A percentile compares a stretch with the other conserved stretches of the same genome.
phyloP scores from a whole-genome alignment of 2,113 vertebrate genomes.

The Charadrius vociferus region DNA sequence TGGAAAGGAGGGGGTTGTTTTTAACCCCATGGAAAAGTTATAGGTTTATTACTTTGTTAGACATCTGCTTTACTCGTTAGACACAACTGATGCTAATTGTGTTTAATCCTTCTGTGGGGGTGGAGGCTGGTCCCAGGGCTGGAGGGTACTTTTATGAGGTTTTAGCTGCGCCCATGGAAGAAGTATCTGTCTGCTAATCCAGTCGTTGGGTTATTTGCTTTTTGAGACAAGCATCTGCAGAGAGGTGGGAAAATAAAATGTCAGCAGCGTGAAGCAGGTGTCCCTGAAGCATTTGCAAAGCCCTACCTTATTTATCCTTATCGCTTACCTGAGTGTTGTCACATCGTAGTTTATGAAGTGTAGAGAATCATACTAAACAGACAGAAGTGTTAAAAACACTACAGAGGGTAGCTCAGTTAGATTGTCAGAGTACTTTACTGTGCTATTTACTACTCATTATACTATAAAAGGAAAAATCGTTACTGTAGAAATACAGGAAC shows the following conservation, averaged over 20 bases:
- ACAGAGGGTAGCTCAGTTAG: background rate
- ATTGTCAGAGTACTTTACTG: background rate
- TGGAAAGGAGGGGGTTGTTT: background rate
- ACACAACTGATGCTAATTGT: slow-evolving; percentile 40
- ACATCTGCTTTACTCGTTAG: slow-evolving; percentile 33
- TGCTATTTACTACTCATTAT: background rate
- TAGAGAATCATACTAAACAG: background rate
- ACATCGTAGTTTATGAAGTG: background rate
- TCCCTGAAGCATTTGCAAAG: background rate
- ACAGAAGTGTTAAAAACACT: background rate
- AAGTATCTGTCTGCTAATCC: slow-evolving; percentile 25
- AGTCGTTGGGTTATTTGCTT: slow-evolving; percentile 22
- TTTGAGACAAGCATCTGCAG: background rate
- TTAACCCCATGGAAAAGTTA: slow-evolving; percentile 18
- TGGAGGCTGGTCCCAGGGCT: background rate
- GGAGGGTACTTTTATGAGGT: background rate
- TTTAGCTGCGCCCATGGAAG: background rate
- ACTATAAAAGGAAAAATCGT: background rate
- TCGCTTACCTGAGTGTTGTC: background rate
- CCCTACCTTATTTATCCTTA: background rate
- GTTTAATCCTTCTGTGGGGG: slow-evolving; percentile 24
- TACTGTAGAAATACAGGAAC: background rate
- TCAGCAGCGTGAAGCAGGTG: background rate
- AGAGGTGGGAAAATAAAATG: background rate
- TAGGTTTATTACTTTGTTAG: slow-evolving; percentile 22